phyloP scores from a whole-genome alignment of 2,888 invertebrate genomes.

The Cremastobaeus sp. region DNA sequence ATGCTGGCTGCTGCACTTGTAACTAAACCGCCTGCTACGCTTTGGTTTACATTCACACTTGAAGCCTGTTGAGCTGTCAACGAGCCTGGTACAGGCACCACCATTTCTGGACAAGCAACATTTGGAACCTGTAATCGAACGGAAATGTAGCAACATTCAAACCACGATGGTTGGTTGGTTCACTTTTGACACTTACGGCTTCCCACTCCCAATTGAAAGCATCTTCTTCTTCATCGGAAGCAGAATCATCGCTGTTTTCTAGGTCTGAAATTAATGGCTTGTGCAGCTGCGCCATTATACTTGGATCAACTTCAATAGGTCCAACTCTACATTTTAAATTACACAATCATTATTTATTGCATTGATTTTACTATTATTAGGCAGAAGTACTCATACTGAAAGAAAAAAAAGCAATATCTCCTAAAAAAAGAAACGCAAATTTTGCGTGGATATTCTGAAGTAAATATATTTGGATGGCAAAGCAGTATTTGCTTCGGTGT shows the following conservation, averaged over 20 bases:
- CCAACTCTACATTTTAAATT: constrained; percentile 79
- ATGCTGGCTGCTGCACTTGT: constrained; percentile 90
- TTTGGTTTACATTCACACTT: constrained; percentile 76
- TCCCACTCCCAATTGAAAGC: constrained; percentile 90
- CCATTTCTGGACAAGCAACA: constrained; percentile 80
- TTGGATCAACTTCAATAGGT: constrained; percentile 81
- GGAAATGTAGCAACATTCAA: no score
- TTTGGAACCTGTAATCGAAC: constrained; percentile 79
- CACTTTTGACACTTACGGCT: constrained; percentile 84
- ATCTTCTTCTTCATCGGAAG: constrained; percentile 85
- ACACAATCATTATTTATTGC: background rate
- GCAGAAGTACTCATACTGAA: no score
- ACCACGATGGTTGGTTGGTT: no score
- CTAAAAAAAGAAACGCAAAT: no score
- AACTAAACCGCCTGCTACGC: constrained; percentile 86
- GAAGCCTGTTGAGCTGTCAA: constrained; percentile 73
- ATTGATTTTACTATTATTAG: no score
- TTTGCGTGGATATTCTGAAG: no score
- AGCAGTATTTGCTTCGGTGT: no score
- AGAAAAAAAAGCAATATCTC: no score
- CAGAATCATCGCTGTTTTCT: constrained; percentile 83
- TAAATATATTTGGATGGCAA: no score
- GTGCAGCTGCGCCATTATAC: constrained; percentile 82
- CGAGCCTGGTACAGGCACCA: constrained; percentile 75
- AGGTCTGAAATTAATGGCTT: constrained; percentile 82